Conservation (phyloP, 2,797 vertebrate species). For the Pempheris klunzingeri region DNA sequence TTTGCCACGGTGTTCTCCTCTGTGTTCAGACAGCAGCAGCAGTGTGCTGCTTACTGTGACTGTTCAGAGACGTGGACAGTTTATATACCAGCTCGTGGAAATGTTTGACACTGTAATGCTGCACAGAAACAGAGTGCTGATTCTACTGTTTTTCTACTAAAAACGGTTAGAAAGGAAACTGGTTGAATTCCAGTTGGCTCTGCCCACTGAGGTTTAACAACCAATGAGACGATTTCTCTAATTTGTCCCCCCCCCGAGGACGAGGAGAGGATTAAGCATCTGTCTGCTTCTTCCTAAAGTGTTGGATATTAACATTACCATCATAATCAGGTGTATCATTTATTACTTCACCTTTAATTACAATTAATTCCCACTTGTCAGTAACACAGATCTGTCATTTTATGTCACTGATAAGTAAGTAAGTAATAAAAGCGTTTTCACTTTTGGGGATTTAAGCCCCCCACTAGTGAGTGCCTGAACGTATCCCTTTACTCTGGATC, state of each 20-base stretch:
- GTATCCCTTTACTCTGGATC: slow-evolving; percentile 5
- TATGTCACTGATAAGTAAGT: not conserved
- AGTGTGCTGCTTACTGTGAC: not conserved
- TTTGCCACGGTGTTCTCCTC: not conserved
- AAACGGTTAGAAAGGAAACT: not conserved
- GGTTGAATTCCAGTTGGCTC: not conserved
- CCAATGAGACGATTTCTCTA: not conserved
- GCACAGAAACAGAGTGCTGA: not conserved
- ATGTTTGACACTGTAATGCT: not conserved
- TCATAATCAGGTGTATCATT: not conserved
- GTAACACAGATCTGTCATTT: not conserved
- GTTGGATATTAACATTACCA: too few relatives aligned
- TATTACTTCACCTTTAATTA: not conserved
- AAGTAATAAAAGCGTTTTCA: not conserved
- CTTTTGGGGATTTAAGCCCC: not conserved
- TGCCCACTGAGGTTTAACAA: not conserved
- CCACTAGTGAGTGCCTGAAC: slow-evolving; percentile 1
- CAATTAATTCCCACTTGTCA: not conserved
- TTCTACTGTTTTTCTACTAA: not conserved
- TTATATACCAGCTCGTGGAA: not conserved
- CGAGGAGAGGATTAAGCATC: too few relatives aligned
- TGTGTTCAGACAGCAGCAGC: not conserved
- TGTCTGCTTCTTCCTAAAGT: too few relatives aligned
- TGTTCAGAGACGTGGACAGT: not conserved
- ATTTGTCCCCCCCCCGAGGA: too few relatives aligned